These are phyloP conservation scores for Lophura nycthemera DNA, from an alignment of 2,113 vertebrate species.

Conservation along the genomic window DNA sequence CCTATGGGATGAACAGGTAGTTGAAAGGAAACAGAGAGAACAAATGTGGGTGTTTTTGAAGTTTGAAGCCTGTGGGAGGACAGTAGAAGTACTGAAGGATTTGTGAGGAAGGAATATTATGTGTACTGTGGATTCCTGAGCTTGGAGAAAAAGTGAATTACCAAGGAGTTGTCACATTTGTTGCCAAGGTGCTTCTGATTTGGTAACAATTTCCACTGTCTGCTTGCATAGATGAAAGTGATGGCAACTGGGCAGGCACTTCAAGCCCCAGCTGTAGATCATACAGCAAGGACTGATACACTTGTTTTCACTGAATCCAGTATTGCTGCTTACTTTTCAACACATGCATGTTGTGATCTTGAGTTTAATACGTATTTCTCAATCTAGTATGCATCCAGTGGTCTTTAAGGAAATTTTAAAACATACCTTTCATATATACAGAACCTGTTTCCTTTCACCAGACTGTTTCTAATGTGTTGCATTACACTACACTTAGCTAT, in stretches of 20 bases:
- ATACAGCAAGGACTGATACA: fast-evolving
- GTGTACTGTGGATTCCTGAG: neutral
- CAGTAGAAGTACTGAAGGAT: slow-evolving; percentile 15
- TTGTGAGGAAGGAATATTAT: neutral
- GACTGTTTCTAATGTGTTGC: neutral
- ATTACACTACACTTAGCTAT: slow-evolving; percentile 1
- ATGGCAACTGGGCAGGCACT: neutral
- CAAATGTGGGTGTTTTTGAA: neutral
- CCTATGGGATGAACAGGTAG: neutral
- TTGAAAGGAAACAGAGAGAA: neutral
- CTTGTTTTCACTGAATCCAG: neutral
- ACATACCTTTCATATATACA: neutral
- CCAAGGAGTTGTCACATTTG: neutral
- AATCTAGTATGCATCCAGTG: neutral
- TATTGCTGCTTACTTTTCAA: neutral
- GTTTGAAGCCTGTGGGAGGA: neutral
- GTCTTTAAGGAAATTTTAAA: neutral
- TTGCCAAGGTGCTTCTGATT: slow-evolving; percentile 26
- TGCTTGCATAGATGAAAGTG: neutral
- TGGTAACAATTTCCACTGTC: slow-evolving; percentile 31
- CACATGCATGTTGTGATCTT: neutral
- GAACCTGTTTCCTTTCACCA: neutral
- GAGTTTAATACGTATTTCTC: neutral
- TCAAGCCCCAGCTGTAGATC: neutral
- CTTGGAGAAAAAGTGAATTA: slow-evolving; percentile 21